phyloP scores from a whole-genome alignment of 2,888 invertebrate genomes.

The Rhogogaster chlorosoma region DNA sequence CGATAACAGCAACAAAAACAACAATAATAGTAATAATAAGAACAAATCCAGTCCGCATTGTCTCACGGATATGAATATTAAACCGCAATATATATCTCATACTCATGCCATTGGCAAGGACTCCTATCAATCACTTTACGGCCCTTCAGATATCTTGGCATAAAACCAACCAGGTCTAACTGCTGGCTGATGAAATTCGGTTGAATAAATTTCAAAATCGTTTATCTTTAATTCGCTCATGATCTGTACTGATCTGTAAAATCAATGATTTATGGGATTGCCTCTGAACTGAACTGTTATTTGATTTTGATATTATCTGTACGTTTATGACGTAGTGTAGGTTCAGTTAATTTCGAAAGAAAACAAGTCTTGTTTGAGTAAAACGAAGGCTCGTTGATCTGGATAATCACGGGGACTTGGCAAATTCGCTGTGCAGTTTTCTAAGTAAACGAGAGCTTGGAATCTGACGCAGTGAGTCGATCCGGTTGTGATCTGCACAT shows the following conservation, averaged over 20 bases:
- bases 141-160: background rate
- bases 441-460: slow-evolving; percentile 21
- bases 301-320: background rate
- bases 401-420: background rate
- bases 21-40: background rate
- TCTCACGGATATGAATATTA: slow-evolving; percentile 21
- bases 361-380: background rate
- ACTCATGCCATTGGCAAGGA: slow-evolving; percentile 31
- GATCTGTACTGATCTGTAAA: background rate
- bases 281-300: background rate
- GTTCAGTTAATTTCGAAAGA: background rate
- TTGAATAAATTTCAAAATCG: background rate
- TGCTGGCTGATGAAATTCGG: background rate
- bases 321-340: background rate
- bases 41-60: background rate
- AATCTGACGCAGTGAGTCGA: background rate
- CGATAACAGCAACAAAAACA: background rate
- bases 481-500: slow-evolving; percentile 5
- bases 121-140: slow-evolving; percentile 15
- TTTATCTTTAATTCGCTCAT: background rate
- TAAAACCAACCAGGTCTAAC: background rate
- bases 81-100: background rate
- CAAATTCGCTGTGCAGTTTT: slow-evolving; percentile 18
- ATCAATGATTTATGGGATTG: background rate
- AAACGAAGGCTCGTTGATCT: background rate